phyloP scores from a whole-genome alignment of 2,113 vertebrate species.

The Atherinomorus stipes region DNA sequence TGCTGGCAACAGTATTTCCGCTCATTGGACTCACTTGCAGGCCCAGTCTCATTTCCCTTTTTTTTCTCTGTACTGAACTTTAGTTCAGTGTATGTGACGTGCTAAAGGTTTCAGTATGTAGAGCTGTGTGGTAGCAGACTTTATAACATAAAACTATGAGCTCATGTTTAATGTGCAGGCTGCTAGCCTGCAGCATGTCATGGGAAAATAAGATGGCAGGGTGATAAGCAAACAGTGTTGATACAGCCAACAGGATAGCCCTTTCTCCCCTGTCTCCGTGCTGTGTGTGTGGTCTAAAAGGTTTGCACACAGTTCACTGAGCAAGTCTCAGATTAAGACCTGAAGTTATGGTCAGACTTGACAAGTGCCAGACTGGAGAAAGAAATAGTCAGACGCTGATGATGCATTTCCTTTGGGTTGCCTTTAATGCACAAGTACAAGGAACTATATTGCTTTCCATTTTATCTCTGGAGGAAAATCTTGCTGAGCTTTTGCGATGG shows the following conservation, averaged over 20 bases:
- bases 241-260: constrained; percentile 35
- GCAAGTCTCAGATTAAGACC: neutral
- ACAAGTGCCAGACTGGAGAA: no score
- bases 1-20: constrained; percentile 41
- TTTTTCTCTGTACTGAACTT: neutral
- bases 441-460: no score
- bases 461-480: no score
- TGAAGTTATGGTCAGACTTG: neutral
- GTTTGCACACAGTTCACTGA: constrained; percentile 12
- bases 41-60: constrained; percentile 37
- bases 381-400: no score
- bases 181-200: constrained; percentile 19
- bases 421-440: no score
- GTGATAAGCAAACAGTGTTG: constrained; percentile 55
- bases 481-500: no score
- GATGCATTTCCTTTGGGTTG: constrained; percentile 4
- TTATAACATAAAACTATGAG: neutral
- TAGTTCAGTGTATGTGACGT: neutral
- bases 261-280: constrained; percentile 4
- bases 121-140: constrained; percentile 4
- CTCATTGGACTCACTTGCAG: constrained; percentile 7
- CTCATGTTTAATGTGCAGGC: constrained; percentile 17
- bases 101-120: neutral
- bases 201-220: constrained; percentile 55
- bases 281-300: constrained; percentile 32